Evolutionary conservation across 2,113 vertebrate species (phyloP).

Genomic region (Choloepus hoffmanni): DNA sequence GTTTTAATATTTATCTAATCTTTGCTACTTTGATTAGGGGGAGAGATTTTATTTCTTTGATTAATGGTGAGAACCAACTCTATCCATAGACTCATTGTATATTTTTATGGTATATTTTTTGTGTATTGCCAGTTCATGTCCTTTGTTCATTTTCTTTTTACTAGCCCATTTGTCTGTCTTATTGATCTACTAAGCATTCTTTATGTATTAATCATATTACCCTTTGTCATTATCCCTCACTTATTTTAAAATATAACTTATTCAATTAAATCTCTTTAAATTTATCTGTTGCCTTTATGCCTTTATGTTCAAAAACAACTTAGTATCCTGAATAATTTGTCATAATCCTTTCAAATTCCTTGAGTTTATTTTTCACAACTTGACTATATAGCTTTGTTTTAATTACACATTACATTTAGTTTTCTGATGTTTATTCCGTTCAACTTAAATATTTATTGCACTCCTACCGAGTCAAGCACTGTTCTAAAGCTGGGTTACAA

Average conservation of each 20-base stretch:
- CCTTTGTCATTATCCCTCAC: neutral
- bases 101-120: neutral
- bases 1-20: neutral
- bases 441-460: neutral
- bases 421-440: neutral
- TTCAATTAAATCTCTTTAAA: neutral
- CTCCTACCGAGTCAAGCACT: neutral
- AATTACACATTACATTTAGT: neutral
- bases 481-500: neutral
- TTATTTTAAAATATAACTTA: constrained; percentile 1
- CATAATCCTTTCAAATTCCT: neutral
- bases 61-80: neutral
- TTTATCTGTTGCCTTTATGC: neutral
- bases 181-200: neutral
- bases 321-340: neutral
- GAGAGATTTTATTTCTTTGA: neutral
- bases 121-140: neutral
- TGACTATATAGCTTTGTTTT: neutral
- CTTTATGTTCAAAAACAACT: neutral
- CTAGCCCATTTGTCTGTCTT: neutral
- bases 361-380: neutral
- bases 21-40: neutral
- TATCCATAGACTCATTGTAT: neutral
- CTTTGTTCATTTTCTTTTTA: neutral
- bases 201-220: neutral